Percentiles rank a stretch among this genome's conserved stretches.
phyloP scores from a whole-genome alignment of 2,797 vertebrate genomes.

The Danio kyathit region DNA sequence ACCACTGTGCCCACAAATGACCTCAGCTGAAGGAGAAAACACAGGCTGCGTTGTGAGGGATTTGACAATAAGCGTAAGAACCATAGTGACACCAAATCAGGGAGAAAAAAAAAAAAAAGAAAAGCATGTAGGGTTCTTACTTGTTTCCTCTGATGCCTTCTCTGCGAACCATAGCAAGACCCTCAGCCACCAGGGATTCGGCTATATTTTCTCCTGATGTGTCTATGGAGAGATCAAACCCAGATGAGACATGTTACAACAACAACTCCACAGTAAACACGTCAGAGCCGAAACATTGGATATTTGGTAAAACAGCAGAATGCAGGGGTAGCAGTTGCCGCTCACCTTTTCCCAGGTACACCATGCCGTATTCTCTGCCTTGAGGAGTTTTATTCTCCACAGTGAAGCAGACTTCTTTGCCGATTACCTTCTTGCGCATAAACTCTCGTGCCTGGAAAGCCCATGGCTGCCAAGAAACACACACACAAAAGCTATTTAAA shows the following conservation, averaged over 20 bases:
- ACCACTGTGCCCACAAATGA: not conserved
- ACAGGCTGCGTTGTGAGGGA: slow-evolving; percentile 6
- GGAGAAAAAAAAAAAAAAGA: not conserved
- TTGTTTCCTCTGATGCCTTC: slow-evolving; percentile 92
- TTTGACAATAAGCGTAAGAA: slow-evolving; percentile 29
- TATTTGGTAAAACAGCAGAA: no score
- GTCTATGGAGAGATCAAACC: slow-evolving; percentile 75
- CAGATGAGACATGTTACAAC: slow-evolving; percentile 2
- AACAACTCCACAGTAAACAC: not conserved
- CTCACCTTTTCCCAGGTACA: slow-evolving; percentile 93
- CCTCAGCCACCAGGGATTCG: slow-evolving; percentile 90
- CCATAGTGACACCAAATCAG: not conserved
- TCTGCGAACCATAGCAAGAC: slow-evolving; percentile 89
- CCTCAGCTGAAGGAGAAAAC: not conserved
- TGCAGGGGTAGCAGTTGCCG: not conserved
- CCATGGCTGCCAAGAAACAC: slow-evolving; percentile 84
- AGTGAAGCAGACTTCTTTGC: slow-evolving; percentile 97
- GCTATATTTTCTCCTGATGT: slow-evolving; percentile 94
- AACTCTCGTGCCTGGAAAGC: slow-evolving; percentile 96
- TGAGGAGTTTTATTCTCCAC: slow-evolving; percentile 92
- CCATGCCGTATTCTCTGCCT: slow-evolving; percentile 94
- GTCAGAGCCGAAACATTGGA: no score
- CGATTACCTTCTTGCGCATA: slow-evolving; percentile 95
- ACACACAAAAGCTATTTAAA: slow-evolving; percentile 41
- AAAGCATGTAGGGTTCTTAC: slow-evolving; percentile 66